Evolutionary conservation across 2,888 invertebrate genomes (phyloP), one percentile per base, ranked within the genome.

Genomic region (Micoletzkya japonica): DNA sequence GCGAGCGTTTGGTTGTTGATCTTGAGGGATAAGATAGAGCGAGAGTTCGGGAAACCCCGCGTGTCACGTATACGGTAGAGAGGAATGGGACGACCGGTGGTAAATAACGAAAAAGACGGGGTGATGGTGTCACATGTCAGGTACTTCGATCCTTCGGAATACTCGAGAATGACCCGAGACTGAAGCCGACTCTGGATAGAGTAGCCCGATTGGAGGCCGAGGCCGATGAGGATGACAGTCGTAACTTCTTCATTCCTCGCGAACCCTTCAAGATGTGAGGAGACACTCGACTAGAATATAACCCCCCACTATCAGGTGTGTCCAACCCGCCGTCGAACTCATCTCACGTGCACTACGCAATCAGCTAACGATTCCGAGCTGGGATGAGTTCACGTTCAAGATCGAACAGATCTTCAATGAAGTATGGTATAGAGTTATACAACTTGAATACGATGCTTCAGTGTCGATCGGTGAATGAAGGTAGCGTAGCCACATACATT

Each of bases 301-400:
- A 20, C 17, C 0, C 20, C 28, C 17, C 28, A 30, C 4, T 17
- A 72, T 50, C 68, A 79, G 79, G 36, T 77, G 77, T 39, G 72
- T 79, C 30, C 36, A 64, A 10, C 70, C 70, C 37, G 72, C 73
- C 36, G 64, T 76, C 20, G 73, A 70, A 3, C 49, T 82, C 24
- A 82, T 84, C 52, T 77, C 80, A 0, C 76, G 78, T 49, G 78
- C 83, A 1, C 76, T 84, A 10, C 84, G 82, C 26, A 84, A 84
- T 58, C 93, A 95, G 86, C 94, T 97, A 85, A 92, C 96, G 73
- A 93, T 97, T 80, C 96, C 96, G 4, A 95, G 95, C 86, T 95
- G 94, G 87, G 90, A 90, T 71, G 91, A 91, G 70, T 96, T 97
- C 86, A 91, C 92, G 49, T 92, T 92, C 86, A 91, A 93, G 84